Percentiles rank a stretch among this genome's conserved stretches.
These are phyloP conservation scores for Varanus salvator DNA, from an alignment of 2,113 vertebrate genomes.

Conservation along the genomic window DNA sequence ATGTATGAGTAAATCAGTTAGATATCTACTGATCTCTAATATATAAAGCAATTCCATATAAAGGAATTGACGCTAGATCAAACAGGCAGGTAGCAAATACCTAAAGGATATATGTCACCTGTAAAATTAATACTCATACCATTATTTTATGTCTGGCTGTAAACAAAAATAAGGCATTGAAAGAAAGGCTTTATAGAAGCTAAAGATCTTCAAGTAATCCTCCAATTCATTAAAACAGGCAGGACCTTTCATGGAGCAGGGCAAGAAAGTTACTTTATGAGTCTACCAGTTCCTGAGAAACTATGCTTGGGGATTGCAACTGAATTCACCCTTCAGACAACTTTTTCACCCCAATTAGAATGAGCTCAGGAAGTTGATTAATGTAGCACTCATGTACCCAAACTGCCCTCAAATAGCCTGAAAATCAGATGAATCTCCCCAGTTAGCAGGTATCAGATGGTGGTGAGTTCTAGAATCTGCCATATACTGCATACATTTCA, in stretches of 20 bases:
- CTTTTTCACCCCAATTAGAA: not conserved
- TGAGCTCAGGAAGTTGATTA: not conserved
- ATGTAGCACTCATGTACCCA: not conserved
- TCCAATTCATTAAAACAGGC: not conserved
- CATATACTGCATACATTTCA: conserved; percentile 14
- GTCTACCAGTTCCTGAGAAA: not conserved
- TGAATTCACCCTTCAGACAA: not conserved
- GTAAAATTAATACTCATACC: not conserved
- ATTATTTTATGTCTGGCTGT: not conserved
- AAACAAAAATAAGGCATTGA: not conserved
- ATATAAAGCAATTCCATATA: not conserved
- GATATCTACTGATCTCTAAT: not conserved
- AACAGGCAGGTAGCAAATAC: not conserved
- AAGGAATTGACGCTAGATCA: not conserved
- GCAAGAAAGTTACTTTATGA: not conserved
- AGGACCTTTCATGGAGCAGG: not conserved
- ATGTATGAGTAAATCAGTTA: not conserved
- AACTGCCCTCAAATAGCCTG: not conserved
- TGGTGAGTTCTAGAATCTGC: not conserved
- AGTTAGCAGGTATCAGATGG: not conserved
- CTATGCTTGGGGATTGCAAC: not conserved
- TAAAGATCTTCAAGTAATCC: not conserved
- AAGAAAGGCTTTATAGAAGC: not conserved
- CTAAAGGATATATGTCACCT: not conserved
- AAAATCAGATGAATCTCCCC: not conserved